A percentile compares a stretch with the other conserved stretches of the same genome.
Evolutionary conservation across 1,140 invertebrate genomes (phyloP).

Genomic region (Drepana arcuata): DNA sequence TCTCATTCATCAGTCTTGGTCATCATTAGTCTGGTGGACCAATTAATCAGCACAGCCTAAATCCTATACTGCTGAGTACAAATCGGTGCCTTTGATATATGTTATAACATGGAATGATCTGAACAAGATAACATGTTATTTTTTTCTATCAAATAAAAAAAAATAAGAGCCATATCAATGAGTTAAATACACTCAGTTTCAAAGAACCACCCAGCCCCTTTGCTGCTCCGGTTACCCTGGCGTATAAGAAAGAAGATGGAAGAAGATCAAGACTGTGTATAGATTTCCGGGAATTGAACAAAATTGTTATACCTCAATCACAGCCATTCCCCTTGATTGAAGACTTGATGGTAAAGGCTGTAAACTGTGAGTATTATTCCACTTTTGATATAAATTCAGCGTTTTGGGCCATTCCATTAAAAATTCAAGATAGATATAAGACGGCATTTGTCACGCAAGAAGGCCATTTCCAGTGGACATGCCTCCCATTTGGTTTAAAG

Average conservation of each 20-base stretch:
- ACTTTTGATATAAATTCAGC: conserved; percentile 12
- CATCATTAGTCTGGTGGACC: too few relatives aligned
- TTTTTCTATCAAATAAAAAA: too few relatives aligned
- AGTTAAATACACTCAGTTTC: too few relatives aligned
- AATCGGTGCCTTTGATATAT: too few relatives aligned
- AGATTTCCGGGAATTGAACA: conserved; percentile 2
- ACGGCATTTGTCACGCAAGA: conserved; percentile 10
- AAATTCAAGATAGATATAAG: conserved; percentile 7
- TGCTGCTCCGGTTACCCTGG: conserved; percentile 2
- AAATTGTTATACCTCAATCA: conserved; percentile 8
- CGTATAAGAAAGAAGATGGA: conserved; percentile 9
- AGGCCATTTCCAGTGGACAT: conserved; percentile 7
- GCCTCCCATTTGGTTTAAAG: conserved; percentile 9
- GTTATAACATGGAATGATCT: too few relatives aligned
- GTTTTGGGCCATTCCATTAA: conserved; percentile 8
- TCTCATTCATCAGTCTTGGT: too few relatives aligned
- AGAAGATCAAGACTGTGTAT: conserved; percentile 11
- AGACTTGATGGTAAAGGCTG: conserved; percentile 9
- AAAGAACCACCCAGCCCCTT: too few relatives aligned
- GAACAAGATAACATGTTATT: too few relatives aligned
- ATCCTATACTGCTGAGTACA: too few relatives aligned
- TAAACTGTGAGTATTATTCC: conserved; percentile 9
- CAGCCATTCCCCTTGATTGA: conserved; percentile 11
- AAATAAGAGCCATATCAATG: too few relatives aligned
- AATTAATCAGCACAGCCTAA: too few relatives aligned